phyloP scores from a whole-genome alignment of 1,140 invertebrate species.

The Lordiphosa stackelbergi region DNA sequence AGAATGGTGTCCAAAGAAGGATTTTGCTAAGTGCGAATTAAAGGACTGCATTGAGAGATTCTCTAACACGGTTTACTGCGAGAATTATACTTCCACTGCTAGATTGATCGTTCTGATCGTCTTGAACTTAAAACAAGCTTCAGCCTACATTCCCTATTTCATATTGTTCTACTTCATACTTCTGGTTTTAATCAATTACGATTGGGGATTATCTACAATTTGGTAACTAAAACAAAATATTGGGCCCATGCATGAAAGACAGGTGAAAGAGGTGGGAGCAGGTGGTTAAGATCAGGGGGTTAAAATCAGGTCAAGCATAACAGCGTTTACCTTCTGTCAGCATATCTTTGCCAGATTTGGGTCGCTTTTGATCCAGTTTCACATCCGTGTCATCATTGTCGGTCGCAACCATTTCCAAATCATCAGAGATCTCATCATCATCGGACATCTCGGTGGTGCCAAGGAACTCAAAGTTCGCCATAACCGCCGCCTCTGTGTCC shows the following conservation, averaged over 20 bases:
- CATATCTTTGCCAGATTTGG: conserved; percentile 70
- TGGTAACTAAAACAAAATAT: not conserved
- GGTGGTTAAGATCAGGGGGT: not conserved
- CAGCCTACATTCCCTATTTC: too few relatives aligned
- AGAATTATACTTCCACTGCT: too few relatives aligned
- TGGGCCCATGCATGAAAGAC: conserved; percentile 6
- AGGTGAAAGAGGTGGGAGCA: conserved; percentile 2
- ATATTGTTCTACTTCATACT: too few relatives aligned
- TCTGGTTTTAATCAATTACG: too few relatives aligned
- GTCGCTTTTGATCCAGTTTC: conserved; percentile 78
- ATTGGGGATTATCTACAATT: not conserved
- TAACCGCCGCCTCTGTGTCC: conserved; percentile 94
- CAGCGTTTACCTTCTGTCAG: conserved; percentile 63
- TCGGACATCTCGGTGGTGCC: conserved; percentile 92
- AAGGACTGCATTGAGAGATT: too few relatives aligned
- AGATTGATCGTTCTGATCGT: too few relatives aligned
- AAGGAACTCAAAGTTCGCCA: conserved; percentile 97
- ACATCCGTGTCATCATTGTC: conserved; percentile 82
- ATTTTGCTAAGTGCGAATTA: too few relatives aligned
- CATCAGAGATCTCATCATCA: conserved; percentile 87
- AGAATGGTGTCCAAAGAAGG: too few relatives aligned
- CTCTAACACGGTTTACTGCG: too few relatives aligned
- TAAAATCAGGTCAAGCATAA: too few relatives aligned
- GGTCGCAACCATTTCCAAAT: conserved; percentile 82
- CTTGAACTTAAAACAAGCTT: too few relatives aligned